Evolutionary conservation across 2,113 vertebrate genomes (phyloP).

Genomic region (Bos javanicus): DNA sequence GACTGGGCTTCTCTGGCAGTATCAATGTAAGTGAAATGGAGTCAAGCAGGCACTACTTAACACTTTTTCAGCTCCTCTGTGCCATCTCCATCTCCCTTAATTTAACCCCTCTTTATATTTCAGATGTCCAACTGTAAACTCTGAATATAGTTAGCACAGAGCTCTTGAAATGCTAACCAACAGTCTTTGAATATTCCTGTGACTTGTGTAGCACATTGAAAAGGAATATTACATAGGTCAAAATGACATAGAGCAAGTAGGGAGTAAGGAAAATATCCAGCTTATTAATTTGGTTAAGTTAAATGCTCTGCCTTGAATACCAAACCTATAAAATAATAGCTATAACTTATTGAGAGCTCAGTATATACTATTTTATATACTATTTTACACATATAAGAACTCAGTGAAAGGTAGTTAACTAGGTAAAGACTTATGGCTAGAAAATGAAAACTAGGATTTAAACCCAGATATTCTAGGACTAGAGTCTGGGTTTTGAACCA

Average conservation of each 20-base stretch:
- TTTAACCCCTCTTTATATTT: not conserved
- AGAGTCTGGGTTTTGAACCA: not conserved
- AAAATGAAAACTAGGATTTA: not conserved
- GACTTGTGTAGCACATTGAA: not conserved
- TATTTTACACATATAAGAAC: not conserved
- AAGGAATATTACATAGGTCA: not conserved
- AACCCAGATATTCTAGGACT: not conserved
- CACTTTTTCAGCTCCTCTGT: not conserved
- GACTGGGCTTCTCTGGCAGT: not conserved
- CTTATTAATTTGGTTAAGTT: not conserved
- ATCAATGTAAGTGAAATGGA: not conserved
- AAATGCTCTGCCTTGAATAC: not conserved
- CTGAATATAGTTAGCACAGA: not conserved
- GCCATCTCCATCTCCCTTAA: not conserved
- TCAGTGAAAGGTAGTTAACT: not conserved
- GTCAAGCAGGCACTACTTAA: not conserved
- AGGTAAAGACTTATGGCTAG: not conserved
- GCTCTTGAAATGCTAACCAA: not conserved
- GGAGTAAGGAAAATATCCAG: not conserved
- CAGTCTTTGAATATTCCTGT: not conserved
- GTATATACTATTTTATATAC: not conserved
- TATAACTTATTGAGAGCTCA: not conserved
- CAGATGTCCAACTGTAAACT: not conserved
- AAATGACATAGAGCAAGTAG: not conserved
- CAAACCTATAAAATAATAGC: not conserved